phyloP scores from a whole-genome alignment of 2,888 invertebrate genomes.

The Atethmia centrago region DNA sequence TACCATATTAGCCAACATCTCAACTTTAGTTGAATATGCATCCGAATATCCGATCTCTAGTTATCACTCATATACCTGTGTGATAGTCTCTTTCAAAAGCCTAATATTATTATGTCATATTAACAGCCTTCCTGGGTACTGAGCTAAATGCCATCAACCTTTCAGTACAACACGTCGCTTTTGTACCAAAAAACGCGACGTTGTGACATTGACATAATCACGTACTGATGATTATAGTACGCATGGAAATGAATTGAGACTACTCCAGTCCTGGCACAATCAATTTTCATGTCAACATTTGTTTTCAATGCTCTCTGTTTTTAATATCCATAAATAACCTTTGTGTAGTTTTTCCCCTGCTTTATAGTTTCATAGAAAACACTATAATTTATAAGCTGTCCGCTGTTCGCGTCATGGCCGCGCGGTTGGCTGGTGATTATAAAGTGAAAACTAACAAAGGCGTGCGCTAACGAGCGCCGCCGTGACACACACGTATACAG shows the following conservation, averaged over 20 bases:
- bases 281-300: background rate
- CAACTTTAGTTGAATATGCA: too few species aligned
- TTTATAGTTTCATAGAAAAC: slow-evolving; percentile 18
- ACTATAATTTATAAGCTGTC: slow-evolving; percentile 24
- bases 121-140: too few species aligned
- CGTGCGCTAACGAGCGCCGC: slow-evolving; percentile 48
- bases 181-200: too few species aligned
- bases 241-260: background rate
- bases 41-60: too few species aligned
- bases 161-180: too few species aligned
- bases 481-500: slow-evolving; percentile 6
- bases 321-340: background rate
- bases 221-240: background rate
- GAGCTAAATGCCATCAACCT: too few species aligned
- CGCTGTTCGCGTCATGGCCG: slow-evolving; percentile 30
- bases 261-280: background rate
- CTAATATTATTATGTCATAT: too few species aligned
- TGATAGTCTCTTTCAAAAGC: too few species aligned
- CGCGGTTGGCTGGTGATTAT: slow-evolving; percentile 43
- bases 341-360: slow-evolving; percentile 15
- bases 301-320: background rate
- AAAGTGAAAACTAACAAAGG: slow-evolving; percentile 57
- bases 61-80: too few species aligned
- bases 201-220: background rate
- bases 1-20: too few species aligned